Percentiles rank a stretch among this genome's conserved stretches.
phyloP scores from a whole-genome alignment of 2,888 invertebrate species.

The Macropis europaea region DNA sequence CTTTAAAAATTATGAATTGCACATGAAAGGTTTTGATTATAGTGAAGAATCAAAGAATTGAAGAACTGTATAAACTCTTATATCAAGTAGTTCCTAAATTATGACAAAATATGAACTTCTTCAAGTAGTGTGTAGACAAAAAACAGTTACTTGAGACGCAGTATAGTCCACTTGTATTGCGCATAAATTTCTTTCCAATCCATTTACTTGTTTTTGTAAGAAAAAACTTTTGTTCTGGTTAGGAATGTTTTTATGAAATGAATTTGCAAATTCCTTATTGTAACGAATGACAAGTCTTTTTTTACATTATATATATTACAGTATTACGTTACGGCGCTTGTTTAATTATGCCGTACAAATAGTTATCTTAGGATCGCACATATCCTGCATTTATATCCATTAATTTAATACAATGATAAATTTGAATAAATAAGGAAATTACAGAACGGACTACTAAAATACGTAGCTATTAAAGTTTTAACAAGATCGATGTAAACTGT shows the following conservation, averaged over 20 bases:
- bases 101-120: background rate
- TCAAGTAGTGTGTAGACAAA: background rate
- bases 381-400: slow-evolving; percentile 34
- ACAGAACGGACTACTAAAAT: slow-evolving; percentile 22
- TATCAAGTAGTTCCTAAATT: background rate
- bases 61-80: background rate
- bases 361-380: slow-evolving; percentile 27
- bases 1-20: slow-evolving; percentile 24
- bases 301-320: slow-evolving; percentile 21
- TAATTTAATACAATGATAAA: slow-evolving; percentile 11
- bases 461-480: slow-evolving; percentile 6
- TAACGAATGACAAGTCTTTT: background rate
- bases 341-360: slow-evolving; percentile 21
- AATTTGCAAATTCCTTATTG: background rate
- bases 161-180: background rate
- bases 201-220: background rate
- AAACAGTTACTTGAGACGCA: background rate
- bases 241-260: slow-evolving; percentile 7
- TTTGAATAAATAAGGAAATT: slow-evolving; percentile 41
- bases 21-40: slow-evolving; percentile 20
- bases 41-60: slow-evolving; percentile 22
- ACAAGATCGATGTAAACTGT: background rate
- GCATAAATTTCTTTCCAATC: background rate
- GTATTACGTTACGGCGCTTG: background rate
- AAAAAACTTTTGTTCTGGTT: background rate